phyloP scores from a whole-genome alignment of 1,140 invertebrate species.

The Zophobas atratus region DNA sequence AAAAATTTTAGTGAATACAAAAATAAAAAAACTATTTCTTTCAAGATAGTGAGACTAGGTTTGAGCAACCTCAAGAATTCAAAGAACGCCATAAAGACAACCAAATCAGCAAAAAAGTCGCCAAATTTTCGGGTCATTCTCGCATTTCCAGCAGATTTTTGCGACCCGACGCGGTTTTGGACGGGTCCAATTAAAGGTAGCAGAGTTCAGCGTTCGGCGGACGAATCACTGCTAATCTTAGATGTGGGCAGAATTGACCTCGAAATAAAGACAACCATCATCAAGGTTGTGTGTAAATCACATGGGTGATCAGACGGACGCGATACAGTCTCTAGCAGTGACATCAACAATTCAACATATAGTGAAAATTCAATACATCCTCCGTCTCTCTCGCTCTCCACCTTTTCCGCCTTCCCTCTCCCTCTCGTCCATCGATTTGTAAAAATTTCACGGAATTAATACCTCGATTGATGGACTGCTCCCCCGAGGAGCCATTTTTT shows the following conservation, averaged over 20 bases:
- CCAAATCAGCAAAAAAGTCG: no score
- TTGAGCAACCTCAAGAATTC: no score
- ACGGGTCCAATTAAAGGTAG: constrained; percentile 13
- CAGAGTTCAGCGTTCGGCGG: constrained; percentile 29
- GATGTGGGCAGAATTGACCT: constrained; percentile 41
- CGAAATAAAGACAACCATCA: constrained; percentile 37
- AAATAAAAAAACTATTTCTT: no score
- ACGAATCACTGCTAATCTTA: constrained; percentile 37
- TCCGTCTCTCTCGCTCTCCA: background rate
- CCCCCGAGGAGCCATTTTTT: no score
- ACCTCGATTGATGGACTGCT: no score
- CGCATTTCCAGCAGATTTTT: background rate
- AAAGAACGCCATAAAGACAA: no score
- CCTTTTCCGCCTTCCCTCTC: background rate
- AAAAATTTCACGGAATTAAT: constrained; percentile 10
- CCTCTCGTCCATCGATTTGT: background rate
- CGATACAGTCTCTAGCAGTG: constrained; percentile 36
- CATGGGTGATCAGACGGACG: constrained; percentile 29
- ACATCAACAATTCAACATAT: constrained; percentile 39
- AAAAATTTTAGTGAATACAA: no score
- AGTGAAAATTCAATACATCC: constrained; percentile 24
- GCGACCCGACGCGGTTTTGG: background rate
- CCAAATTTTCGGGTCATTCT: no score
- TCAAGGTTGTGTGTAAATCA: constrained; percentile 43
- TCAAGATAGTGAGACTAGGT: no score